Conservation (phyloP, 2,888 invertebrate species). For the Torymus texanus region DNA sequence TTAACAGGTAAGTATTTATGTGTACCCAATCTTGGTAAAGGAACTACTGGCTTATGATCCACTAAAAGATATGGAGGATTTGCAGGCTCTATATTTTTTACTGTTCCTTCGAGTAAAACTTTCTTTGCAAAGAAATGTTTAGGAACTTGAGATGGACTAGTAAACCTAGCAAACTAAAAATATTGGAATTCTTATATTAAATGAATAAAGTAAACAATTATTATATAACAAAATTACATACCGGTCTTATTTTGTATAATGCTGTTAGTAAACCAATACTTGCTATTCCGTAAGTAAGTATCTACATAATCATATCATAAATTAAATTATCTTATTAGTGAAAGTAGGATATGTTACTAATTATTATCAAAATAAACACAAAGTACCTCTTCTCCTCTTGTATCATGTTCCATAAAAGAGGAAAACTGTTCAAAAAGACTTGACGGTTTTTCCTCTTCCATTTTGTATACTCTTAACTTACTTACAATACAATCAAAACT, state of each 20-base stretch:
- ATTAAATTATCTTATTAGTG: neutral
- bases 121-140: constrained; percentile 77
- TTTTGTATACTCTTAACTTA: neutral
- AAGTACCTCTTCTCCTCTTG: constrained; percentile 62
- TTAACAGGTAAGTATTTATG: constrained; percentile 77
- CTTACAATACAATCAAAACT: neutral
- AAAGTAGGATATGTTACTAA: neutral
- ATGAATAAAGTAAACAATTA: constrained; percentile 37
- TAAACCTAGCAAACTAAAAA: constrained; percentile 80
- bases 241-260: constrained; percentile 79
- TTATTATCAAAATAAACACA: constrained; percentile 30
- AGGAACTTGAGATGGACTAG: constrained; percentile 79
- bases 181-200: constrained; percentile 14
- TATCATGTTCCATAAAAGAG: constrained; percentile 64
- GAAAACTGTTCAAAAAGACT: constrained; percentile 62
- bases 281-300: constrained; percentile 79
- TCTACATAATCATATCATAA: constrained; percentile 76
- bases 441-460: constrained; percentile 46
- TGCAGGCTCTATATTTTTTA: constrained; percentile 77
- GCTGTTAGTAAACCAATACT: constrained; percentile 78
- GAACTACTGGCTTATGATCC: constrained; percentile 78
- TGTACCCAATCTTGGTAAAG: constrained; percentile 77
- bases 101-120: constrained; percentile 77
- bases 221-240: constrained; percentile 70
- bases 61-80: constrained; percentile 76